Base-by-base conservation (phyloP, 2,888 invertebrate species). In the Glyphotaelius pellucidus region DNA sequence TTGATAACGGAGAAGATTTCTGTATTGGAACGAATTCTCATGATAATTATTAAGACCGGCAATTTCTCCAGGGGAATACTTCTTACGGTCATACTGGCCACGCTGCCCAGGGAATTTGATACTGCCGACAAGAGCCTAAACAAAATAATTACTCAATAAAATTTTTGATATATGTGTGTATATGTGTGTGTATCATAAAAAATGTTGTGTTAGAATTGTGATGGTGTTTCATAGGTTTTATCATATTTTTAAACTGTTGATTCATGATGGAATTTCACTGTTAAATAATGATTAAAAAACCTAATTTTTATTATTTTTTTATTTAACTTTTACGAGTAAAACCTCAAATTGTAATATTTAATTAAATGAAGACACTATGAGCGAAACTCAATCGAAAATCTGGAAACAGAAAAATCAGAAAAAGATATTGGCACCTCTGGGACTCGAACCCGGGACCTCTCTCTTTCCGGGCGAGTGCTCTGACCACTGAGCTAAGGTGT, bases 1-100 rank as follows among this genome's bases (percentile, higher is more conserved):
- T 98, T 97, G 94, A 99, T 98, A 94, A 99, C 98, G 94, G 98
- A 98, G 95, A 98, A 97, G 94, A 99, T 98, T 95, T 99, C 99
- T 11, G 98, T 99, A 93, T 98, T 97, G 91, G 98, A 98, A 94
- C 99, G 97, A 94, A 98, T 97, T 94, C 98, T 97, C 96, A 98
- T 98, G 94, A 99, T 98, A 94, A 99, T 96, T 94, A 99, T 97
- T 92, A 99, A 97, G 92, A 98, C 98, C 38, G 99, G 99, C 94
- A 99, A 96, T 94, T 98, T 97, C 94, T 99, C 99, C 93, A 98
- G 97, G 90, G 98, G 98, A 94, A 99, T 98, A 95, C 97, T 98
- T 94, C 98, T 97, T 94, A 99, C 97, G 94, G 98, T 98, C 95
- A 97, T 97, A 79, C 98, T 97, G 85, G 99, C 99, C 81, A 98